These are phyloP conservation scores for Heliocidaris tuberculata DNA, from an alignment of 35 echinoderm and acorn worm species.

Conservation along the genomic window DNA sequence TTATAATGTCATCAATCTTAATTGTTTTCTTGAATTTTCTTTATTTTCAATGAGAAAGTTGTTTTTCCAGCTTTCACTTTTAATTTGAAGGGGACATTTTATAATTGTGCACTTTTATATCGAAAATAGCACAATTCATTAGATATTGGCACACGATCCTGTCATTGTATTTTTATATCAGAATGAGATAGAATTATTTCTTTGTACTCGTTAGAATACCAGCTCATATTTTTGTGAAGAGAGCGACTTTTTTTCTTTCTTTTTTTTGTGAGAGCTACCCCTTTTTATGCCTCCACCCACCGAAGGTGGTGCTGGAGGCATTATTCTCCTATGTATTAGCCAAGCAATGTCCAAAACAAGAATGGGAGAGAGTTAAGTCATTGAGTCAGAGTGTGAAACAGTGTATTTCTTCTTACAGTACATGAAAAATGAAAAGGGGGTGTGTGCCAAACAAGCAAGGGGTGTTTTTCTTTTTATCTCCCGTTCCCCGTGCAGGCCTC, in stretches of 20 bases:
- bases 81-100: too few species aligned
- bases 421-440: not conserved
- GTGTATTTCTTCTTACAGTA: not conserved
- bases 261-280: not conserved
- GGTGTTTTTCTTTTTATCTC: constrained; percentile 58
- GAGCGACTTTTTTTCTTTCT: not conserved
- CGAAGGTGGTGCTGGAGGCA: too few species aligned
- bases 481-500: constrained; percentile 55
- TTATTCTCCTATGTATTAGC: too few species aligned
- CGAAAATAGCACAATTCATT: too few species aligned
- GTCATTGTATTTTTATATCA: too few species aligned
- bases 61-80: too few species aligned
- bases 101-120: too few species aligned
- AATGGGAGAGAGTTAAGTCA: not conserved
- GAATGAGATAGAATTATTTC: not conserved
- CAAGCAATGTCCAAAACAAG: not conserved
- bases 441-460: constrained; percentile 48
- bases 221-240: not conserved
- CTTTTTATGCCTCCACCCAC: not conserved
- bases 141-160: too few species aligned
- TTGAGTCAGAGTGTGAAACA: not conserved
- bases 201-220: not conserved
- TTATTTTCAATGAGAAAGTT: too few species aligned
- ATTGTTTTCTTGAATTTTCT: too few species aligned
- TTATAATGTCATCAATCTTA: too few species aligned